Base-by-base conservation (phyloP, 2,888 invertebrate species). In the Odontocerum albicorne region DNA sequence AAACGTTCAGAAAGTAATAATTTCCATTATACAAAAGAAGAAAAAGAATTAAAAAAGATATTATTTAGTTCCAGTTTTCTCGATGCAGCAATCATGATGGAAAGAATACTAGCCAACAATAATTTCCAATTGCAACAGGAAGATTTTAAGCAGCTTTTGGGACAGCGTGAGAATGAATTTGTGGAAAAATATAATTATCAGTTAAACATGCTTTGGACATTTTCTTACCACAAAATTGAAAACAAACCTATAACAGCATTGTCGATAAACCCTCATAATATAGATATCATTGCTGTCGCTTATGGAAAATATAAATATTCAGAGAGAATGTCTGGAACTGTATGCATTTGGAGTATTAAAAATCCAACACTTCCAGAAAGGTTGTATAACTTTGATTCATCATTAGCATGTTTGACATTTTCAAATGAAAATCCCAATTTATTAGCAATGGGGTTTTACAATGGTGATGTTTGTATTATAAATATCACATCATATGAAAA, bases 261-360 rank as follows among this genome's bases (percentile, higher is more conserved):
- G 57, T 74, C 81, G 45, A 88, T 86, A 75, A 90, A 87, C 67
- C 80, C 82, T 0, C 70, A 68, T n/a, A 87, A 88, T 64, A 71
- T 77, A 7, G 86, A 88, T 63, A 79, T 93, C 4, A 66, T 92
- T 32, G 91, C 90, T 0, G 87, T 87, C 0, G 87, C 82, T 8
- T 89, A 92, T 66, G 90, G 89, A 0, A 81, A 84, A 64, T 85
- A 81, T 62, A 78, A 75, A 22, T 84, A 81, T 65, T 73, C 76
- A 1, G 80, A 83, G 20, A 69, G 72, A 0, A 71, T 71, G n/a
- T 69, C 69, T 1, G 92, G 92, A 0, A 65, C 85, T 31, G 78
- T 92, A 1, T 81, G 86, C 62, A 70, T 91, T 53, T 92, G 92
- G 92, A 88, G 85, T 64, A 85, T 86, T 1, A 87, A 92, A 70